A percentile compares a stretch with the other conserved stretches of the same genome.
Evolutionary conservation across 2,797 vertebrate genomes (phyloP).

Genomic region (Linurgus olivaceus): DNA sequence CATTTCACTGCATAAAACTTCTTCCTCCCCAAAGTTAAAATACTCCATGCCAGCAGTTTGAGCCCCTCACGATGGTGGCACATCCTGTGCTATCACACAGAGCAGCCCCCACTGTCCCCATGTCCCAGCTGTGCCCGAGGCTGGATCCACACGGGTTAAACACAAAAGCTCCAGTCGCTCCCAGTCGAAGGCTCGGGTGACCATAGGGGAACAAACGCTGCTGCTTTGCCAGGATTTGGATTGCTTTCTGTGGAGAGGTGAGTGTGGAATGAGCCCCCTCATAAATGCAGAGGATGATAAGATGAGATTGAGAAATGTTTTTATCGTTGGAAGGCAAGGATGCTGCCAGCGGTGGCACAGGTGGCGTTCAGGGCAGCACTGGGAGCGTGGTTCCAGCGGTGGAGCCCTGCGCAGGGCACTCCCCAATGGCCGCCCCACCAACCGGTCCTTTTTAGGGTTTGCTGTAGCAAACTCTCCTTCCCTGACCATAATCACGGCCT

Average conservation of each 20-base stretch:
- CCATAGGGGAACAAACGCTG: fast-evolving
- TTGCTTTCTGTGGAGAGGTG: background rate
- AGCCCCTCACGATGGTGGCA: background rate
- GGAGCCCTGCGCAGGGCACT: background rate
- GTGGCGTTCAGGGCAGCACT: fast-evolving
- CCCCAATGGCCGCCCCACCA: fast-evolving
- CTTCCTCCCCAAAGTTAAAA: fast-evolving
- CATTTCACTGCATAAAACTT: background rate
- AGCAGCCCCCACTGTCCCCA: background rate
- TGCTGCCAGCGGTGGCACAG: background rate
- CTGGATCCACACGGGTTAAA: background rate
- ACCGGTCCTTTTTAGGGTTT: fast-evolving
- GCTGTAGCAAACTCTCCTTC: background rate
- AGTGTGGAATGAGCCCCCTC: background rate
- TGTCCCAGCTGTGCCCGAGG: fast-evolving
- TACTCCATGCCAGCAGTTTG: background rate
- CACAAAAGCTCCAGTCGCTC: background rate
- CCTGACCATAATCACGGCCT: background rate
- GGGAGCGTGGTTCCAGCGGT: fast-evolving
- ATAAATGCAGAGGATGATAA: fast-evolving
- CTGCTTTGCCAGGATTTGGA: background rate
- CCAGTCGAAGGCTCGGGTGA: background rate
- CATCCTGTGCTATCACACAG: background rate
- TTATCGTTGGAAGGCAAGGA: background rate
- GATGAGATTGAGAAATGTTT: background rate